Evolutionary conservation across 1,140 invertebrate species (phyloP).

Genomic region (Ostrea edulis): DNA sequence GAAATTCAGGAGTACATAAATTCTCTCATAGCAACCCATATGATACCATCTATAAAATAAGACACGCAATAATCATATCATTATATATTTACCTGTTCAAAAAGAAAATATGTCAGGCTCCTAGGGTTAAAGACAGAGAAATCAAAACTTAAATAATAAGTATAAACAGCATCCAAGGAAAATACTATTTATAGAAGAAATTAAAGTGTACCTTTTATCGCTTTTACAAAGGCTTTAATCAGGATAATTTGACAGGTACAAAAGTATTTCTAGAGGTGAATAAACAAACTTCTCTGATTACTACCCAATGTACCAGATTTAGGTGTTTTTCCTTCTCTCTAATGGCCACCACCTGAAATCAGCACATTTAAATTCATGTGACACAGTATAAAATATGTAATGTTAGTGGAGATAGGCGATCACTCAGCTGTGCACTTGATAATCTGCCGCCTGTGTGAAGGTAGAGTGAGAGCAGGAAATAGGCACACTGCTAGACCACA

Average conservation of each 20-base stretch:
- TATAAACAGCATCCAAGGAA: too few species aligned
- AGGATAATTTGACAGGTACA: not conserved
- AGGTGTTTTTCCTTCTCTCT: not conserved
- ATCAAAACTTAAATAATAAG: too few species aligned
- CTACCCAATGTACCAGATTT: not conserved
- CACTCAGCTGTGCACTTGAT: conserved; percentile 30
- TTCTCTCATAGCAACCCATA: too few species aligned
- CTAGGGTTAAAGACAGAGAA: too few species aligned
- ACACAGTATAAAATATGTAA: conserved; percentile 31
- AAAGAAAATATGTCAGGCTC: too few species aligned
- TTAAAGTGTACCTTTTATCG: not conserved
- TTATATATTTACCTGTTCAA: too few species aligned
- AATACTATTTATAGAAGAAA: not conserved
- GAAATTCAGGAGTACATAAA: too few species aligned
- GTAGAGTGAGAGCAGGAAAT: conserved; percentile 23
- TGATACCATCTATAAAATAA: too few species aligned
- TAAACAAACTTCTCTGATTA: conserved; percentile 26
- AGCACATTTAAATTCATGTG: conserved; percentile 37
- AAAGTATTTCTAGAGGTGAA: conserved; percentile 16
- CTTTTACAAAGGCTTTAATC: not conserved
- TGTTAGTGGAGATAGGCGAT: conserved; percentile 26
- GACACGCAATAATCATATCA: too few species aligned
- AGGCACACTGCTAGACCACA: conserved; percentile 19
- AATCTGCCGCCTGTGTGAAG: conserved; percentile 5
- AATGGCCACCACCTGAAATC: conserved; percentile 5